These are phyloP conservation scores for Antechinus stuartii DNA, from an alignment of 2,113 vertebrate genomes.

Conservation along the genomic window DNA sequence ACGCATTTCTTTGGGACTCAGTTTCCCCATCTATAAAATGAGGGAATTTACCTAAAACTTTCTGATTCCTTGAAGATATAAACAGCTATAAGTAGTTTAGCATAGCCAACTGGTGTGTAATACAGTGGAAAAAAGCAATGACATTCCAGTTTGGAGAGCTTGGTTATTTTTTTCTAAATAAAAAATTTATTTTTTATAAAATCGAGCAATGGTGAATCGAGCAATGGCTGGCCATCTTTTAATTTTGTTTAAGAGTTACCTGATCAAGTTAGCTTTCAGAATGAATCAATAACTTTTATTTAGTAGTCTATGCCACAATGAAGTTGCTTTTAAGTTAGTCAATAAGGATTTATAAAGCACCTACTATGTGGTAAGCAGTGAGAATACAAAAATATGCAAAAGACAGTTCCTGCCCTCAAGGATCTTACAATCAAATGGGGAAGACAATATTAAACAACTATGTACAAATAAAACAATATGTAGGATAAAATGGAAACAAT, in stretches of 20 bases:
- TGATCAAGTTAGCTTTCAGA: neutral
- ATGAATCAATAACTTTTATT: neutral
- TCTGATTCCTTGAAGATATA: neutral
- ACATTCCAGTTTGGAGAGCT: neutral
- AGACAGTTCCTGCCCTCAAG: slow-evolving; percentile 5
- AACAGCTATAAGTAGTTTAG: neutral
- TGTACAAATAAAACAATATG: neutral
- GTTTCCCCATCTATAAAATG: neutral
- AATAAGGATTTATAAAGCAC: slow-evolving; percentile 4
- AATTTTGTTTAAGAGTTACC: neutral
- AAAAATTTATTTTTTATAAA: too few species aligned
- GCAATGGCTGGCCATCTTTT: neutral
- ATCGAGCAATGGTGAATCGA: too few species aligned
- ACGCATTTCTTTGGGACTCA: neutral
- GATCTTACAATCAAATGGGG: neutral
- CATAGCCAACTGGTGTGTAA: neutral
- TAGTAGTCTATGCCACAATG: neutral
- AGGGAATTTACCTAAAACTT: neutral
- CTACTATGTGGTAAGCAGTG: slow-evolving; percentile 11
- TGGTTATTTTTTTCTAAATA: neutral
- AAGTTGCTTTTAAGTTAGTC: neutral
- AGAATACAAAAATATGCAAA: slow-evolving; percentile 34
- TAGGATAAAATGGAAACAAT: neutral
- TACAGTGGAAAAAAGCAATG: neutral
- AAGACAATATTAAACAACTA: neutral